A percentile compares a stretch with the other conserved stretches of the same genome.
These are phyloP conservation scores for Drosophila parvula DNA, from an alignment of 1,140 invertebrate species.

Conservation along the genomic window DNA sequence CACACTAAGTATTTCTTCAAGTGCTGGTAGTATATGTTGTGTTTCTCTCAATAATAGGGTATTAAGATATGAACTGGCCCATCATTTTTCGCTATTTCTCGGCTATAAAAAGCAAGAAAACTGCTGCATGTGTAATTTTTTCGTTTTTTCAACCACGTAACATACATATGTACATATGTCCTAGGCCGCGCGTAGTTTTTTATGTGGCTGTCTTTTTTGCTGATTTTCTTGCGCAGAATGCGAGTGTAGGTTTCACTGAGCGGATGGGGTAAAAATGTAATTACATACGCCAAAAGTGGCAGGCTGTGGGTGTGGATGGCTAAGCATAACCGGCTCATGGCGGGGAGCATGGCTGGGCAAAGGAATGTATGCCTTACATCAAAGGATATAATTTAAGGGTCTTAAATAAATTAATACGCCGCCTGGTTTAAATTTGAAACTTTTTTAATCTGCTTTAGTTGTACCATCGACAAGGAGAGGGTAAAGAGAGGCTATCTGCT, in stretches of 20 bases:
- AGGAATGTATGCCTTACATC: conserved; percentile 77
- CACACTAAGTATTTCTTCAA: background rate
- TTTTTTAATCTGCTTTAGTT: conserved; percentile 79
- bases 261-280: conserved; percentile 71
- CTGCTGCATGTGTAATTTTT: conserved; percentile 79
- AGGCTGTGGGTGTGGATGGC: conserved; percentile 35
- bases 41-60: background rate
- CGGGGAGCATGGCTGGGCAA: conserved; percentile 34
- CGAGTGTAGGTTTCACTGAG: conserved; percentile 22
- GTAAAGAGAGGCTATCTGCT: background rate
- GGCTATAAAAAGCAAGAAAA: conserved; percentile 62
- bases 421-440: conserved; percentile 74
- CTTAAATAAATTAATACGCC: conserved; percentile 80
- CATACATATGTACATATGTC: conserved; percentile 42
- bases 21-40: too few relatives aligned
- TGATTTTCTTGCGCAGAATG: conserved; percentile 49
- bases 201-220: conserved; percentile 35
- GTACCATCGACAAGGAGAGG: conserved; percentile 1
- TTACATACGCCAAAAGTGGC: conserved; percentile 79
- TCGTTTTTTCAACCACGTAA: conserved; percentile 48
- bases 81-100: conserved; percentile 3
- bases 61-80: background rate
- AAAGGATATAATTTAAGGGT: conserved; percentile 82
- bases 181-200: conserved; percentile 47
- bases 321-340: conserved; percentile 46